phyloP scores from a whole-genome alignment of 2,888 invertebrate genomes.

The Drosophila merina region DNA sequence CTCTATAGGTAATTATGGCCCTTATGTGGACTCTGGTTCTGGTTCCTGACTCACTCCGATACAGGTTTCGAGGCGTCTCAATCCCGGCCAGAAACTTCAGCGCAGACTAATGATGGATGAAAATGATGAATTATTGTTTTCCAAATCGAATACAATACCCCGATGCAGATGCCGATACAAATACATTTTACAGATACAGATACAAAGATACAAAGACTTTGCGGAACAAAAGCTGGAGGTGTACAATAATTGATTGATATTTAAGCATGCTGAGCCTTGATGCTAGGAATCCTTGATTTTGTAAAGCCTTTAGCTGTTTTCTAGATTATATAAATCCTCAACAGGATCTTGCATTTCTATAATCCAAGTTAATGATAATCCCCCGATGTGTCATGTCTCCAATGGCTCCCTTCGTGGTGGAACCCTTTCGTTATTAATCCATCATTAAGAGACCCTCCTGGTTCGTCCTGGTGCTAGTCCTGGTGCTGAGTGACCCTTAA shows the following conservation, averaged over 20 bases:
- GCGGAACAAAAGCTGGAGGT: conserved; percentile 19
- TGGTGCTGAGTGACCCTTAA: conserved; percentile 12
- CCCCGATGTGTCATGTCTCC: neutral
- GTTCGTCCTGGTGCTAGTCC: neutral
- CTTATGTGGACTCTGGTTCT: conserved; percentile 13
- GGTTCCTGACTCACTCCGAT: conserved; percentile 13
- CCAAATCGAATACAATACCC: conserved; percentile 42
- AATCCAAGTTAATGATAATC: conserved; percentile 7
- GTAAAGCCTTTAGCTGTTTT: too few species aligned
- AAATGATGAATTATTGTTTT: conserved; percentile 68
- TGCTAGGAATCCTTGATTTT: conserved; percentile 1
- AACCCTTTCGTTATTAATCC: conserved; percentile 34
- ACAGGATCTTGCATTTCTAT: neutral
- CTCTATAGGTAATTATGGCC: conserved; percentile 69
- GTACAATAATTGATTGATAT: conserved; percentile 61
- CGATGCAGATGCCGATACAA: conserved; percentile 8
- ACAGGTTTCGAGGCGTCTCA: conserved; percentile 57
- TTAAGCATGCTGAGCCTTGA: conserved; percentile 56
- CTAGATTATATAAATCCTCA: neutral
- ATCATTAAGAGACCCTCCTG: conserved; percentile 12
- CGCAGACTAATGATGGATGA: conserved; percentile 47
- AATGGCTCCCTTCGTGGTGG: neutral
- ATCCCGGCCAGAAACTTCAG: conserved; percentile 15
- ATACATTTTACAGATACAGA: neutral
- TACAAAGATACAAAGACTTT: conserved; percentile 6